Conservation (phyloP, 2,888 invertebrate species). For the Empis livida region DNA sequence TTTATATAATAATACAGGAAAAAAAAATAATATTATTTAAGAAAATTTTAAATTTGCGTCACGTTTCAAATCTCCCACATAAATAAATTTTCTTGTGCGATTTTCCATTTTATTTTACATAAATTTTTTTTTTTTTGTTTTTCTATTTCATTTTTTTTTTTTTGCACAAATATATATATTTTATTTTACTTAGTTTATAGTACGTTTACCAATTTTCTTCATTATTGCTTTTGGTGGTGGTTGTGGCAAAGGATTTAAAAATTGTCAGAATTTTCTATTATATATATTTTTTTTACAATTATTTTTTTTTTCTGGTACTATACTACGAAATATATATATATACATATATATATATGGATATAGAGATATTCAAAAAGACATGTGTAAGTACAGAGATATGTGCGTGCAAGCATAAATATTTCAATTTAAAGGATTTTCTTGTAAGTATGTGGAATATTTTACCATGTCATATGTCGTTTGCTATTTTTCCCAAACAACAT, state of each 20-base stretch:
- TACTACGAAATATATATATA: no score
- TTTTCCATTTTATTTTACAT: background rate
- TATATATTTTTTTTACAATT: background rate
- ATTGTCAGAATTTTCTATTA: background rate
- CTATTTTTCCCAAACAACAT: background rate
- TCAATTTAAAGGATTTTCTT: background rate
- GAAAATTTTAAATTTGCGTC: background rate
- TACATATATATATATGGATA: no score
- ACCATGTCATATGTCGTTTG: background rate
- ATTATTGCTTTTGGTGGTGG: background rate
- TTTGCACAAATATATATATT: background rate
- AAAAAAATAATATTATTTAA: background rate
- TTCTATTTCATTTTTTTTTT: no score
- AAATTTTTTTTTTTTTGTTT: background rate
- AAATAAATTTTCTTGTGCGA: background rate
- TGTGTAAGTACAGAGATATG: background rate
- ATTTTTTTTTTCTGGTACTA: background rate
- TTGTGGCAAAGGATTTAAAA: background rate
- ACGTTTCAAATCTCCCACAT: background rate
- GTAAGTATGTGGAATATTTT: no score
- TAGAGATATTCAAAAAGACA: no score
- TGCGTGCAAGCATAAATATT: background rate
- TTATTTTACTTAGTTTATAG: background rate
- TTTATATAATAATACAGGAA: background rate
- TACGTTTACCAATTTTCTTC: background rate